Evolutionary conservation across 2,113 vertebrate genomes (phyloP).

Genomic region (Cephalopterus ornatus): DNA sequence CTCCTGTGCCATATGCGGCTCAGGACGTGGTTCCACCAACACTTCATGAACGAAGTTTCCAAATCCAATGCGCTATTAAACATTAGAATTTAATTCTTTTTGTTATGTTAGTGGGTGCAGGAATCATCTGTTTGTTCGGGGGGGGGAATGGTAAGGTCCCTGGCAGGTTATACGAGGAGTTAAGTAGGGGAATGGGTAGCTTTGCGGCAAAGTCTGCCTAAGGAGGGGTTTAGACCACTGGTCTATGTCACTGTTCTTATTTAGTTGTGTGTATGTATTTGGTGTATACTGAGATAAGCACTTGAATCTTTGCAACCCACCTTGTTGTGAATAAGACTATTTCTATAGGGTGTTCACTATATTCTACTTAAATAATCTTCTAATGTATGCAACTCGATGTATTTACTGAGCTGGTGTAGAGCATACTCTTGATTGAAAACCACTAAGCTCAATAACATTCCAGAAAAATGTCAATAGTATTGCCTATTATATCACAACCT

Average conservation of each 20-base stretch:
- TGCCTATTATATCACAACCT: neutral
- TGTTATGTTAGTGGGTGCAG: neutral
- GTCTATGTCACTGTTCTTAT: neutral
- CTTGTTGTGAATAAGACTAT: neutral
- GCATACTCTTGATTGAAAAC: neutral
- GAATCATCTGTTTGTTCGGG: neutral
- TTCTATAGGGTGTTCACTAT: neutral
- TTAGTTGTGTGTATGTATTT: neutral
- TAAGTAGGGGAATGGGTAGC: neutral
- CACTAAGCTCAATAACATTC: neutral
- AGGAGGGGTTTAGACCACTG: neutral
- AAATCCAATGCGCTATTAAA: neutral
- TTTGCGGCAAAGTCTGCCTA: neutral
- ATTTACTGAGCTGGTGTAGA: neutral
- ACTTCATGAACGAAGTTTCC: neutral
- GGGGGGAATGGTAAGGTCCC: neutral
- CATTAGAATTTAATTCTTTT: neutral
- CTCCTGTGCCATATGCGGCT: neutral
- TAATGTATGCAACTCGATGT: fast-evolving
- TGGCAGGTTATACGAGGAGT: neutral
- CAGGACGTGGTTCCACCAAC: neutral
- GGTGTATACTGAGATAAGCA: neutral
- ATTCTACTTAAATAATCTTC: neutral
- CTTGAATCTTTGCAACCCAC: neutral
- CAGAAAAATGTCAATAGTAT: neutral